Base-by-base conservation (phyloP, 2,888 invertebrate species). In the Plemyria rubiginata region DNA sequence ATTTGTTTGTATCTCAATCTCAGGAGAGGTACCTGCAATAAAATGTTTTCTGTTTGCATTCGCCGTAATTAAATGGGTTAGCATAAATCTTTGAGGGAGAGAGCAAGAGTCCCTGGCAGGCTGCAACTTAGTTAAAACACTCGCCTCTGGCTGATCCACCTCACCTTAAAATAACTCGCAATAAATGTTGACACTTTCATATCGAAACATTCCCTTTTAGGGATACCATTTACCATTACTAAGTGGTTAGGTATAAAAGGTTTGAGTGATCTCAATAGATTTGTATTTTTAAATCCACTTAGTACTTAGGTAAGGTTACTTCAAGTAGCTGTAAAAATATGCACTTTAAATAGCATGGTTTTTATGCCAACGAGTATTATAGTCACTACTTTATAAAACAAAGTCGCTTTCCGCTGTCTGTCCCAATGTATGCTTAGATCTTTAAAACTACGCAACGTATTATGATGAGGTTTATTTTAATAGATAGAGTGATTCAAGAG, bases 11-110 rank as follows among this genome's bases (percentile, higher is more conserved):
- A 54, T 50, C 29, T 12, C 48, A 60, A 54, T 50, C 38, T 9
- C 51, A 59, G 41, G 40, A 55, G n/a, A n/a, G n/a, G n/a, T n/a
- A n/a, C n/a, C n/a, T 38, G 70, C 71, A 71, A 57, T 68, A 65
- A 16, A 64, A 72, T 68, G 60, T 72, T 60, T 65, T 57, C 49
- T 49, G 60, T 60, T 60, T 71, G 78, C 70, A 69, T 76, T 70
- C 72, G 72, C 68, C 70, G 72, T 81, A 82, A 85, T 85, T 83
- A 85, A 82, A 77, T 74, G 78, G 79, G 84, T 83, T 78, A 80
- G 77, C 80, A 82, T 84, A 83, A 86, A 85, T 85, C 81, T 77
- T 77, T 75, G 80, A 74, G 79, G 77, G 78, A 78, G 67, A 73
- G 75, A 76, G 77, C 74, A 78, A 78, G 73, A 76, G 80, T 80